Base-by-base conservation (phyloP, 2,113 vertebrate genomes). In the Patagioenas fasciata region DNA sequence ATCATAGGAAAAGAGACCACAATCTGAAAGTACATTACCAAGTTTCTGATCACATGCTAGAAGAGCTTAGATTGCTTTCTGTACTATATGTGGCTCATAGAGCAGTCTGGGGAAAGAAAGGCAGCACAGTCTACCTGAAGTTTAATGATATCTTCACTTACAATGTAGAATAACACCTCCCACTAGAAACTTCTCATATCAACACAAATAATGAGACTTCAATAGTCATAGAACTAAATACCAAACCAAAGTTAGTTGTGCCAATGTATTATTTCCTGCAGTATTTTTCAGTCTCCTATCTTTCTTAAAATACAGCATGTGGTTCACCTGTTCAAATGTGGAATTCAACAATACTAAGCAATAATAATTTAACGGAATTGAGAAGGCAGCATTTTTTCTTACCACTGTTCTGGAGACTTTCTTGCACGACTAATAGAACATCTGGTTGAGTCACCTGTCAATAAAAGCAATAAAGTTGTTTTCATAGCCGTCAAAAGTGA, bases 391-490 rank as follows among this genome's bases (percentile, higher is more conserved):
- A 10, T 54, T 74, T 60, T 83, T 98, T 98, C 99, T 99, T 98
- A 99, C 99, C 97, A 97, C 98, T 98, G 89, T 97, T 98, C 80
- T 98, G 98, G 67, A 99, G 98, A 93, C 97, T 98, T 96, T 99
- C 99, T 97, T 99, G 99, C 88, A 99, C 98, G 96, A 98, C 93
- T 97, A 99, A 96, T 70, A 99, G 98, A 96, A 99, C 99, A 77
- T 99, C 99, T 95, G 99, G 99, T 93, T 99, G 99, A 97, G 98
- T 97, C 98, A 99, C 99, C 99, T 99, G 98, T 86, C 96, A 98
- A 98, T 51, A 86, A 79, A 91, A 94, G 31, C 38, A 92, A 86
- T 23, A 80, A 75, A 86, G 36, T 5, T 64, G 18, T 36, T 96
- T 89, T 74, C 38, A 57, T 17, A 85, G 11, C 11, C 80, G 58